phyloP scores from a whole-genome alignment of 2,797 vertebrate species.

The Platyrinchus mystaceus region DNA sequence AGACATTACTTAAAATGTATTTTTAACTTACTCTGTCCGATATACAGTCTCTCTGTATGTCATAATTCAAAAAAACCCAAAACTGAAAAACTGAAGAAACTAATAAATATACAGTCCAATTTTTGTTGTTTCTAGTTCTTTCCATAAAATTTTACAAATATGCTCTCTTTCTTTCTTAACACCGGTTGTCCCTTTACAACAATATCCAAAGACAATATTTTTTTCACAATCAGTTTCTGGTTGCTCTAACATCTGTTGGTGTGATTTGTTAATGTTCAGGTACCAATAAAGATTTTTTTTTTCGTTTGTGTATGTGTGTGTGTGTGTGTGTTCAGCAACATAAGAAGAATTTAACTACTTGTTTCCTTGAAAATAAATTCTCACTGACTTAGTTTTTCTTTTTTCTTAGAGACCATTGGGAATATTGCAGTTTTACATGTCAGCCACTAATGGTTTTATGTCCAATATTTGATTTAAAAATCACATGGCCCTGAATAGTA shows the following conservation, averaged over 20 bases:
- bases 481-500: constrained; percentile 21
- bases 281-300: background rate
- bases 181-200: background rate
- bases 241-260: constrained; percentile 2
- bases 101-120: background rate
- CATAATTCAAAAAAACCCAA: background rate
- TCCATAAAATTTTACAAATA: background rate
- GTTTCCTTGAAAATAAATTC: constrained; percentile 8
- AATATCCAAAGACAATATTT: constrained; percentile 19
- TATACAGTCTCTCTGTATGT: background rate
- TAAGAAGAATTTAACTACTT: background rate
- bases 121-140: background rate
- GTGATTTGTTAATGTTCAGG: constrained; percentile 27
- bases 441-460: constrained; percentile 32
- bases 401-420: constrained; percentile 17
- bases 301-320: background rate
- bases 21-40: background rate
- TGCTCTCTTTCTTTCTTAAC: background rate
- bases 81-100: rapidly evolving
- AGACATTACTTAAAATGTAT: background rate
- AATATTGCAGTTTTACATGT: constrained; percentile 40
- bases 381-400: background rate
- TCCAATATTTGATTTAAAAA: constrained; percentile 37
- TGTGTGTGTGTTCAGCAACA: background rate
- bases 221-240: background rate